Conservation (phyloP, 1,140 invertebrate genomes). For the Neodiprion lecontei region DNA sequence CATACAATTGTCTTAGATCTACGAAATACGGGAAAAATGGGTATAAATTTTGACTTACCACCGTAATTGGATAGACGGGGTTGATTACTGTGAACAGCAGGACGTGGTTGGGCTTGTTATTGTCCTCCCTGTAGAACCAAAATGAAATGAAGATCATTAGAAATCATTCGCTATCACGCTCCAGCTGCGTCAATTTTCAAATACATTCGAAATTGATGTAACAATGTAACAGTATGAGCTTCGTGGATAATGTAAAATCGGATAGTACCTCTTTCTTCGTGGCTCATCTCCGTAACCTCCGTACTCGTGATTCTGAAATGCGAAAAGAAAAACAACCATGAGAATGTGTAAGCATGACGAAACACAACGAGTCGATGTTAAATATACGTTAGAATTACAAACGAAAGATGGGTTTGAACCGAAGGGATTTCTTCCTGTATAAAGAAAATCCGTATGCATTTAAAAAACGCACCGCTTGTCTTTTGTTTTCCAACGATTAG, state of each 20-base stretch:
- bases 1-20: too few species aligned
- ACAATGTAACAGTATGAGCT: slow-evolving; percentile 1
- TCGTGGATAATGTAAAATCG: not conserved
- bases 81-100: slow-evolving; percentile 95
- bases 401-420: too few species aligned
- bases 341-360: not conserved
- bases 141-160: slow-evolving; percentile 18
- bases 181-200: slow-evolving; percentile 14
- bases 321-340: slow-evolving; percentile 29
- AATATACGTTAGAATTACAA: too few species aligned
- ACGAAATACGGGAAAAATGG: too few species aligned
- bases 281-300: slow-evolving; percentile 61
- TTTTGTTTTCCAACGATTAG: too few species aligned
- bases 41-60: slow-evolving; percentile 78
- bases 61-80: slow-evolving; percentile 97
- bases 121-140: slow-evolving; percentile 56
- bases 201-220: slow-evolving; percentile 12
- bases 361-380: too few species aligned
- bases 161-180: not conserved
- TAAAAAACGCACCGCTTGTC: too few species aligned
- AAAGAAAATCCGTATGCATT: too few species aligned
- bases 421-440: too few species aligned
- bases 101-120: slow-evolving; percentile 85
- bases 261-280: slow-evolving; percentile 58
- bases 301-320: slow-evolving; percentile 62